A percentile compares a stretch with the other conserved stretches of the same genome.
phyloP scores from a whole-genome alignment of 2,888 invertebrate species.

The Epinotia demarniana region DNA sequence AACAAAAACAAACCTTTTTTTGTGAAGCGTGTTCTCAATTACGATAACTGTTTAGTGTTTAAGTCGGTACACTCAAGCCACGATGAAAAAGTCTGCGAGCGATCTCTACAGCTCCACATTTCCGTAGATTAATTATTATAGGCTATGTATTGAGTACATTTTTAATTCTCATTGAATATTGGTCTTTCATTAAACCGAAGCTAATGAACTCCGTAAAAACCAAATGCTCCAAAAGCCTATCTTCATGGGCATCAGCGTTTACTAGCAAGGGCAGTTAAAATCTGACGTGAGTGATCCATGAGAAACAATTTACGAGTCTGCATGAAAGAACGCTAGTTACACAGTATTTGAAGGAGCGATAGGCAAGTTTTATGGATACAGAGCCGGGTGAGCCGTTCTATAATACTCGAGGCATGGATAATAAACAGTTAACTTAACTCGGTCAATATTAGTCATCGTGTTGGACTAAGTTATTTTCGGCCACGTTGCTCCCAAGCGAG shows the following conservation, averaged over 20 bases:
- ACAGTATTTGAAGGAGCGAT: constrained; percentile 59
- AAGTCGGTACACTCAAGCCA: not conserved
- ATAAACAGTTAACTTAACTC: constrained; percentile 45
- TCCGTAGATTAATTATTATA: not conserved
- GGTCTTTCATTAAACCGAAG: constrained; percentile 52
- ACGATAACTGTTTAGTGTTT: not conserved
- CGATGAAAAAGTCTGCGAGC: not conserved
- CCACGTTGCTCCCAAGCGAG: constrained; percentile 31
- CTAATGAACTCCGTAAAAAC: constrained; percentile 57
- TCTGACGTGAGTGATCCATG: constrained; percentile 60
- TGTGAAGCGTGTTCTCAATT: constrained; percentile 10
- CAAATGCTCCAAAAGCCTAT: constrained; percentile 54
- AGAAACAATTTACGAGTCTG: constrained; percentile 70
- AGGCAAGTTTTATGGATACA: constrained; percentile 59
- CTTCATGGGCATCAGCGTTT: constrained; percentile 60
- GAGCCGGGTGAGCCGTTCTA: constrained; percentile 8
- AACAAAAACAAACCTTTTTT: not conserved
- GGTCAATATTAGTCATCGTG: constrained; percentile 44
- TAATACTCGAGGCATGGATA: constrained; percentile 36
- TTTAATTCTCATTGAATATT: constrained; percentile 43
- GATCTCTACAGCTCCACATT: not conserved
- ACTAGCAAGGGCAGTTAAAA: constrained; percentile 66
- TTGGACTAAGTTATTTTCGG: constrained; percentile 41
- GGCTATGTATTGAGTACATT: constrained; percentile 5
- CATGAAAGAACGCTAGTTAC: constrained; percentile 62